Evolutionary conservation across 1,140 invertebrate species (phyloP).

Genomic region (Eupeodes corollae): DNA sequence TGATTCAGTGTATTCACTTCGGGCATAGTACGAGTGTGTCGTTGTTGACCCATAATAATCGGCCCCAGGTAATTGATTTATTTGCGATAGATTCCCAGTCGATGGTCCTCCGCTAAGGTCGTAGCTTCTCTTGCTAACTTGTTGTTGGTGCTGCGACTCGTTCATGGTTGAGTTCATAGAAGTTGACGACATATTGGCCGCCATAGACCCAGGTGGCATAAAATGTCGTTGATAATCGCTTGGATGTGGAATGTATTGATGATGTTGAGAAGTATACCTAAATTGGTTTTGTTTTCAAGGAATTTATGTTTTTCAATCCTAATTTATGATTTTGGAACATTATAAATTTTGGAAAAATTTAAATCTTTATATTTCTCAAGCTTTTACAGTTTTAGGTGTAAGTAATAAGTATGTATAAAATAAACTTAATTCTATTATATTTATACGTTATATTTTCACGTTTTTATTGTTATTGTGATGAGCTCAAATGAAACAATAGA

Average conservation of each 20-base stretch:
- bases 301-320: slow-evolving; percentile 10
- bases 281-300: slow-evolving; percentile 10
- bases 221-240: slow-evolving; percentile 34
- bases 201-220: background rate
- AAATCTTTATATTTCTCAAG: too few relatives aligned
- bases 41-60: background rate
- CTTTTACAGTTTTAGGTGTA: too few relatives aligned
- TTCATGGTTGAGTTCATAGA: background rate
- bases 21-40: slow-evolving; percentile 6
- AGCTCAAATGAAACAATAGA: too few relatives aligned
- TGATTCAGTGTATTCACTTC: slow-evolving; percentile 26
- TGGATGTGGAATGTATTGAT: slow-evolving; percentile 36
- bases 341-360: too few relatives aligned
- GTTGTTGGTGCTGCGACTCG: slow-evolving; percentile 11
- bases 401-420: too few relatives aligned
- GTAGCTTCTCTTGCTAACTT: slow-evolving; percentile 17
- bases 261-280: slow-evolving; percentile 37
- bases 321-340: slow-evolving; percentile 20
- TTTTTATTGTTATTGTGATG: too few relatives aligned
- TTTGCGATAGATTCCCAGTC: slow-evolving; percentile 12
- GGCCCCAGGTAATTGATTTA: background rate
- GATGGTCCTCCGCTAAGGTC: slow-evolving; percentile 22
- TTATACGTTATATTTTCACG: too few relatives aligned
- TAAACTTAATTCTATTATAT: too few relatives aligned
- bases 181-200: too few relatives aligned